Percentiles rank a stretch among this genome's conserved stretches.
These are phyloP conservation scores for Ailurus styani DNA, from an alignment of 2,113 vertebrate genomes.

Conservation along the genomic window DNA sequence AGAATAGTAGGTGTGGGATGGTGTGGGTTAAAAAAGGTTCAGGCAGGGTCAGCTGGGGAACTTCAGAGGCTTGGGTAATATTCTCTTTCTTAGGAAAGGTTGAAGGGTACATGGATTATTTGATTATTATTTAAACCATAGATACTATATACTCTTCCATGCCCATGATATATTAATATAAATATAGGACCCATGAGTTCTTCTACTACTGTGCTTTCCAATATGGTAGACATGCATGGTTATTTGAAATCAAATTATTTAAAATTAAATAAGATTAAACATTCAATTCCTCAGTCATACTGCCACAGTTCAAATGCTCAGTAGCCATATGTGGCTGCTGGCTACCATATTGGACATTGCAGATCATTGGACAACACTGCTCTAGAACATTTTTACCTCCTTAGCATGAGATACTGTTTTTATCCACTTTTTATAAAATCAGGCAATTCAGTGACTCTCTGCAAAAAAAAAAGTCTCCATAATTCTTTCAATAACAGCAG, in stretches of 20 bases:
- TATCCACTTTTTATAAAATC: constrained; percentile 33
- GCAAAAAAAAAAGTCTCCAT: constrained; percentile 40
- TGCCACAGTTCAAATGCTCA: not conserved
- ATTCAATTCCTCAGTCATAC: not conserved
- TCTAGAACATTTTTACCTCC: constrained; percentile 20
- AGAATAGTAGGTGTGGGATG: no score
- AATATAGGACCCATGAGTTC: not conserved
- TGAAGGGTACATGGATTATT: not conserved
- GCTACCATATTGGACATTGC: not conserved
- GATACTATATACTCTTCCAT: not conserved
- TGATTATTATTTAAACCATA: not conserved
- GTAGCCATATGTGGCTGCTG: not conserved
- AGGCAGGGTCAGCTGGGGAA: not conserved
- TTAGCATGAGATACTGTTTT: constrained; percentile 7
- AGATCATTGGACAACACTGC: not conserved
- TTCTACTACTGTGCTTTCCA: not conserved
- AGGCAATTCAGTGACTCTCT: constrained; percentile 25
- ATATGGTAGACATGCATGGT: not conserved
- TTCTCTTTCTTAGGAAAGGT: not conserved
- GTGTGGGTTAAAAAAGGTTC: not conserved
- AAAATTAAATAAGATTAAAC: constrained; percentile 38
- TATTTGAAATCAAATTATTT: constrained; percentile 41
- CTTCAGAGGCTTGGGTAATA: not conserved
- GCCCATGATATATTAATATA: not conserved
- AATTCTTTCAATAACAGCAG: constrained; percentile 73